Evolutionary conservation across 2,888 invertebrate genomes (phyloP).

Genomic region (Macropis europaea): DNA sequence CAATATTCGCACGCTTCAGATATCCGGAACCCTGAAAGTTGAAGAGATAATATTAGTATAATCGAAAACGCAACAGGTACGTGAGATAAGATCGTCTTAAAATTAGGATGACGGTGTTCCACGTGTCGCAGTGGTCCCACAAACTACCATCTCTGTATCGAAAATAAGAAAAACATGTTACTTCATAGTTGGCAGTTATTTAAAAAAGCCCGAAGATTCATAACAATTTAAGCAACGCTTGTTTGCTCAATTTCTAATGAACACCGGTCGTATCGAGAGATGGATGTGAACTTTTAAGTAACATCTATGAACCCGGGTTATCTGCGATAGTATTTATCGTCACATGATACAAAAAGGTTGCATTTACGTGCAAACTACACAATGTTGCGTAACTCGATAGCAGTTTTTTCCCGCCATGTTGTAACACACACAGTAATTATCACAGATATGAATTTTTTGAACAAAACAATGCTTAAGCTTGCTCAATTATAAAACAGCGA

Average conservation of each 20-base stretch:
- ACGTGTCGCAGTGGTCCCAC: constrained; percentile 5
- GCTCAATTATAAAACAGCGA: too few relatives aligned
- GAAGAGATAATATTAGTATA: constrained; percentile 31
- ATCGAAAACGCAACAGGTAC: not conserved
- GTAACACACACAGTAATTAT: too few relatives aligned
- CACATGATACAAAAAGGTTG: not conserved
- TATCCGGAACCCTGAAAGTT: constrained; percentile 89
- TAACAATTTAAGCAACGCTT: too few relatives aligned
- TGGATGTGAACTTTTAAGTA: not conserved
- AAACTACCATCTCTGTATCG: too few relatives aligned
- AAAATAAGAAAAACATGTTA: too few relatives aligned
- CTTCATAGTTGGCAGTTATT: too few relatives aligned
- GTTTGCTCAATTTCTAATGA: too few relatives aligned
- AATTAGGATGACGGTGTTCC: not conserved
- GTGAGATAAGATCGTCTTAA: not conserved
- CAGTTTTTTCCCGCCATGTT: too few relatives aligned
- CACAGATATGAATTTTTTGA: too few relatives aligned
- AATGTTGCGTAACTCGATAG: not conserved
- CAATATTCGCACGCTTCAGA: constrained; percentile 93
- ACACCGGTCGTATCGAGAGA: too few relatives aligned
- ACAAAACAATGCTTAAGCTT: too few relatives aligned
- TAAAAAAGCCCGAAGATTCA: too few relatives aligned
- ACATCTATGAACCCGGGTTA: constrained; percentile 29
- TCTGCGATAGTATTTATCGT: constrained; percentile 29
- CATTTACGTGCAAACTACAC: not conserved